Conservation (phyloP, 1,140 invertebrate genomes). For the Battus philenor region DNA sequence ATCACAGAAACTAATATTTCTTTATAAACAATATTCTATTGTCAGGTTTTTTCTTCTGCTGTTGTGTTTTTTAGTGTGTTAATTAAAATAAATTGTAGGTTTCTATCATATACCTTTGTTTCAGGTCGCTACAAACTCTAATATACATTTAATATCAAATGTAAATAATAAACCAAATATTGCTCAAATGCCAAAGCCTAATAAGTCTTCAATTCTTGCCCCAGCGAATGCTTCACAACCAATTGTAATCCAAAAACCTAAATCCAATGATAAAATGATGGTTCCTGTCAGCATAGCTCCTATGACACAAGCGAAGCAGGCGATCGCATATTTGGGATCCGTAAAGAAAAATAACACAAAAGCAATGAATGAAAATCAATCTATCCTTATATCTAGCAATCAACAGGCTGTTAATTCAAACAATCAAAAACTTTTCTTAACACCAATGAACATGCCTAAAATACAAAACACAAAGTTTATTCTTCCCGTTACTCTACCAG, state of each 20-base stretch:
- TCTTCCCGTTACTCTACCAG: conserved; percentile 61
- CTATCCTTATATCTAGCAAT: conserved; percentile 67
- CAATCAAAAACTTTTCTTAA: conserved; percentile 70
- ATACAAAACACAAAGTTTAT: conserved; percentile 69
- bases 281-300: conserved; percentile 67
- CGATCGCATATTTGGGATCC: conserved; percentile 61
- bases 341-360: conserved; percentile 59
- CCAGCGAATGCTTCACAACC: conserved; percentile 59
- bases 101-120: too few relatives aligned
- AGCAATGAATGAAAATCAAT: conserved; percentile 58
- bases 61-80: too few relatives aligned
- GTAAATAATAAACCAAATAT: conserved; percentile 60
- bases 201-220: conserved; percentile 59
- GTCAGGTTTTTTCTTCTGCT: too few relatives aligned
- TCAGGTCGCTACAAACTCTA: conserved; percentile 63
- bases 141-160: conserved; percentile 66
- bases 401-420: conserved; percentile 53
- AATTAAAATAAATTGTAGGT: too few relatives aligned
- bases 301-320: conserved; percentile 47
- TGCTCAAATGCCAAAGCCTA: conserved; percentile 35
- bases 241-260: conserved; percentile 72
- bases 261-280: conserved; percentile 62
- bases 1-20: too few relatives aligned
- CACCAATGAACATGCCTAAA: conserved; percentile 69
- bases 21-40: too few relatives aligned